Base-by-base conservation (phyloP, 1,140 invertebrate genomes). In the Parapsyche elsis region DNA sequence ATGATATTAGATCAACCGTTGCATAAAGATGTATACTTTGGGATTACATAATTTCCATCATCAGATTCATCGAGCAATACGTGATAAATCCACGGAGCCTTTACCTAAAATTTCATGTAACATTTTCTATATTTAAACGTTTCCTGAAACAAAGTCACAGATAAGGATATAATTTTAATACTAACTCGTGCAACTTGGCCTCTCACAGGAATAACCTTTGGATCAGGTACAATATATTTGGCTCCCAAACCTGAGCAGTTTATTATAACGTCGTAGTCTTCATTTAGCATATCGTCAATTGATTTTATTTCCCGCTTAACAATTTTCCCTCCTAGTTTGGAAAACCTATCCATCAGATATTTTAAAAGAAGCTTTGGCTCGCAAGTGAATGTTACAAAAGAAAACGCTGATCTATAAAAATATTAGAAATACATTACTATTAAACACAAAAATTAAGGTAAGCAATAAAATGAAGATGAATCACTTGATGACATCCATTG, bases 241-340 rank as follows among this genome's bases (percentile, higher is more conserved):
- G 93, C 90, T 9, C 90, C 90, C 0, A 95, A 85, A 0, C 94
- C 94, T 23, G 91, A 90, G 84, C 94, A 95, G 85, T 96, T 95
- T 24, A 95, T 88, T 38, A 96, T 87, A 0, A 93, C 88, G 85
- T 94, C 91, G 84, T 90, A 94, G 0, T 85, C 87, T 0, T 88
- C 84, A 0, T 87, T 78, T 0, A 86, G 81, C 0, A 92, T 84
- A 78, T 92, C 88, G 7, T 89, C 82, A 0, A 95, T 86, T 38
- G 89, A 86, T 0, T 84, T 83, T 12, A 94, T 85, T 78, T 89
- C 90, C 76, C 86, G 86, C 19, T 86, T 85, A 5, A 88, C 57
- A 9, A 93, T 80, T 57, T 86, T 84, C 0, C 94, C 94, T 9
- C 92, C 91, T 0, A 86, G 84, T 0, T 85, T 81, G 23, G 83